Base-by-base conservation (phyloP, 2,797 vertebrate genomes). In the Selene dorsalis region DNA sequence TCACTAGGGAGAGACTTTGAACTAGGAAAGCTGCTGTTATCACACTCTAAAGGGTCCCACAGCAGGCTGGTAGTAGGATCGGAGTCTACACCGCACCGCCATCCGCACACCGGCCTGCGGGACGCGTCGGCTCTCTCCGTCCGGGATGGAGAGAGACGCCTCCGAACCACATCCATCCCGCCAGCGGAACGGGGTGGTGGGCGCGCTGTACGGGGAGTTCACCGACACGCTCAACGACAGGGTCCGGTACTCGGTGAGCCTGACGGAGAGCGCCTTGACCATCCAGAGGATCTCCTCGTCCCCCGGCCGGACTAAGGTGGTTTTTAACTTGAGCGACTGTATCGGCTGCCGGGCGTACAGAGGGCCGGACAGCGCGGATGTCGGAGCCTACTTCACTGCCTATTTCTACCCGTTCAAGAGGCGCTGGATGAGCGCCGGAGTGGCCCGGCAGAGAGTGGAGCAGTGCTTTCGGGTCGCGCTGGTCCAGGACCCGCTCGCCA, bases 351-450 rank as follows among this genome's bases (percentile, higher is more conserved):
- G 90, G 61, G 94, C 95, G 66, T 84, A 91, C 88, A 68, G 87
- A 69, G 88, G 89, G 45, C 84, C 93, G 67, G 90, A 92, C 80
- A 39, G 75, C 83, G 70, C 81, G 58, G 94, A 95, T 75, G 85
- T 90, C 38, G 94, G 93, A 59, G 96, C 95, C 57, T 96, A 94
- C 93, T 95, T 97, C 56, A 94, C 92, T 0, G 91, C 93, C 6
- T 94, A 95, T 86, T 96, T 96, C 79, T 97, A 96, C 89, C 95
- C 96, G 38, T 76, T 93, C 61, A 93, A 87, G 82, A 84, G 91
- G 80, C 90, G 93, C 63, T 95, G 95, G 92, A 95, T 95, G 93
- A 92, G 93, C 80, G 85, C 93, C 14, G 89, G 89, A 2, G 77
- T 90, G 74, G 85, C 93, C 88, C 93, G 96, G 0, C 95, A 95